Base-by-base conservation (phyloP, 2,113 vertebrate species). In the Pipa parva region DNA sequence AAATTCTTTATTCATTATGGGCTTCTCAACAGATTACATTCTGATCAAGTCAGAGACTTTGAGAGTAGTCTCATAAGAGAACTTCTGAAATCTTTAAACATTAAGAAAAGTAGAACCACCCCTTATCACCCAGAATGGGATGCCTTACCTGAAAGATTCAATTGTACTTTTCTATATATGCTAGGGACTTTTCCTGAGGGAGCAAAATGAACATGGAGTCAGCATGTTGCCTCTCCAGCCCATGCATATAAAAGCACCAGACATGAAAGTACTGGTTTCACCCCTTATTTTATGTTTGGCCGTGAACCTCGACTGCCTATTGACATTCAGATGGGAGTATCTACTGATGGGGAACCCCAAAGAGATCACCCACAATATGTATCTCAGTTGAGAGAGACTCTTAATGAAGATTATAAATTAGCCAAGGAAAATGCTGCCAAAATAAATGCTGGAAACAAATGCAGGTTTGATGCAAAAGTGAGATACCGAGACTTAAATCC, bases 51-150 rank as follows among this genome's bases (percentile, higher is more conserved):
- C 1, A 28, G 59, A 29, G 59, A 46, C 9, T 59, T 59, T 15
- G 24, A 59, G 17, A 46, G 58, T 17, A 25, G 17, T 8, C 27
- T 55, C 1, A 55, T 55, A 8, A 55, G 28, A 24, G 25, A 3
- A 13, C 26, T 55, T 1, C 15, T 55, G 13, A 5, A 24, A 12
- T 12, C 28, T 3, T 7, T 55, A 2, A 17, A 55, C 3, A 13
- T 55, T 55, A 7, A 28, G 10, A 55, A 55, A 24, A 24, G 20
- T 10, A 27, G 26, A 5, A 4, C 25, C 28, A 28, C 51, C 5
- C 25, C 51, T 17, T 55, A 27, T n/a, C 51, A 55, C 26, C 51
- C 51, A 17, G 12, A 55, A 55, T 8, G 51, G 27, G 51, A 55
- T 55, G 51, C 24, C n/a, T 7, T 24, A 6, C 51, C 51, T 28